A percentile compares a stretch with the other conserved stretches of the same genome.
Conservation (phyloP, 2,113 vertebrate species). For the Hyla sarda region DNA sequence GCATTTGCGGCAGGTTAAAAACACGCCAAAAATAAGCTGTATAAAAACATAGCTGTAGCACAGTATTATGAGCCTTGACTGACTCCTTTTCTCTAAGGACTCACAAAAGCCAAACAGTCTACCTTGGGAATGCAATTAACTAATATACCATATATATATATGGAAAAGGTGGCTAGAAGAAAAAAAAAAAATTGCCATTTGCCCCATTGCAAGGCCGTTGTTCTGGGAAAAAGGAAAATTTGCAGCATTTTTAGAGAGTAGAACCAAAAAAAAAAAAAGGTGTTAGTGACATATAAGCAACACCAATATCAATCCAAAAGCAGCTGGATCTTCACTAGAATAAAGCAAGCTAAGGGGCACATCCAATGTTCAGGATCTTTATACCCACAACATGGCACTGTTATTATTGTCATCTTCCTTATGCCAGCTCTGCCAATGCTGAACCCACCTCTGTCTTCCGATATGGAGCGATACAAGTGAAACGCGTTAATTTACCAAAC, state of each 20-base stretch:
- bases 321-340: constrained; percentile 32
- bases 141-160: no score
- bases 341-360: constrained; percentile 35
- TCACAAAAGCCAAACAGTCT: no score
- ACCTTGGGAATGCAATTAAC: no score
- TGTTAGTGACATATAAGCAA: neutral
- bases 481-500: constrained; percentile 22
- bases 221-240: neutral
- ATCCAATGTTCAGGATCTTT: constrained; percentile 24
- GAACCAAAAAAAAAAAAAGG: constrained; percentile 24
- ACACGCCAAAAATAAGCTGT: no score
- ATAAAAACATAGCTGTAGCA: no score
- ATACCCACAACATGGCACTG: constrained; percentile 25
- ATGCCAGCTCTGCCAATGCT: constrained; percentile 34
- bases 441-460: constrained; percentile 15
- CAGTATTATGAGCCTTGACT: no score
- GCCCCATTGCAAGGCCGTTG: neutral
- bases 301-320: constrained; percentile 23
- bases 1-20: no score
- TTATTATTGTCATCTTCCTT: constrained; percentile 27
- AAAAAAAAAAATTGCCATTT: neutral
- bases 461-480: constrained; percentile 20
- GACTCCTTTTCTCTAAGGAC: no score
- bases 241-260: constrained; percentile 29
- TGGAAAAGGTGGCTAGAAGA: neutral